Evolutionary conservation across 2,888 invertebrate species (phyloP), one percentile per base, ranked within the genome.

Genomic region (Ditylenchus weischeri): DNA sequence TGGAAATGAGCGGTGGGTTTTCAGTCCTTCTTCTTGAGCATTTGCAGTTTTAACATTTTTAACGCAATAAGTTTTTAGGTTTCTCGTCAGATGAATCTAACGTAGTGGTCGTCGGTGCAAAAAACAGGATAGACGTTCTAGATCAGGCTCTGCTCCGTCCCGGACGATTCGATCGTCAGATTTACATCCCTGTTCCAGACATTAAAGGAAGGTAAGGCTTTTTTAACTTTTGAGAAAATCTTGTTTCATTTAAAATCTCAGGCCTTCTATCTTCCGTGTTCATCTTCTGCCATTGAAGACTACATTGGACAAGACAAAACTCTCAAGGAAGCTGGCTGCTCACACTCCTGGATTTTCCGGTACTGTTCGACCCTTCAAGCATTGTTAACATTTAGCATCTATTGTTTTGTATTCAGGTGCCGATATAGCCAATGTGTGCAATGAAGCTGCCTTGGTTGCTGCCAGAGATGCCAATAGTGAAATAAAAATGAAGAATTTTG

Each of bases 391-490:
- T 13, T 11, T n/a, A n/a, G n/a, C n/a, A n/a, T n/a, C n/a, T n/a
- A n/a, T n/a, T n/a, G n/a, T n/a, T n/a, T n/a, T n/a, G n/a, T 5
- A 29, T 79, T 19, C 78, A 88, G 89, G 89, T 71, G 98, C 98
- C 57, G 98, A 99, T 83, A 96, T 99, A 80, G 95, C 98, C 0
- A 99, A 98, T 84, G 95, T 99, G 10, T 98, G 96, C 85, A 99
- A 99, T 84, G 98, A 99, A 86, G 98, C 98, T 6, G 98, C 98
- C 0, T 86, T 99, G 61, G 96, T 99, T 76, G 98, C 98, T 0
- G 98, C 98, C 1, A 87, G 96, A 36, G 95, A 96, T 83, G 86
- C 91, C 69, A 89, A 90, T 75, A 87, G 88, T 29, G 87, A 88
- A 61, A 95, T 99, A 77, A 87, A 86, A 10, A 86, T 90, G 86